A percentile compares a stretch with the other conserved stretches of the same genome.
Evolutionary conservation across 35 echinoderm and acorn worm genomes (phyloP).

Genomic region (Heliocidaris erythrogramma): DNA sequence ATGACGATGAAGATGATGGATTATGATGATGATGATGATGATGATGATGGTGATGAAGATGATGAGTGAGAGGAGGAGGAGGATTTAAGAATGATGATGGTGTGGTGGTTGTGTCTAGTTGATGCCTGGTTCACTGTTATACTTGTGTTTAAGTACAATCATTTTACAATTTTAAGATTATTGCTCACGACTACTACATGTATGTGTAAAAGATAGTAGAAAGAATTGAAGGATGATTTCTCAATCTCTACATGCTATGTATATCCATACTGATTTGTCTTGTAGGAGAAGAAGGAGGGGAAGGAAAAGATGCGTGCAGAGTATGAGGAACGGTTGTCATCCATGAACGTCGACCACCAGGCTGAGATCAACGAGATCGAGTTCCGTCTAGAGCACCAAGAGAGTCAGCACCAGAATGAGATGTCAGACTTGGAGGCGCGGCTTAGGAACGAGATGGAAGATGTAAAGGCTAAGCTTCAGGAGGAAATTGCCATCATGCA

Average conservation of each 20-base stretch:
- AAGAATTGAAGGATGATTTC: not conserved
- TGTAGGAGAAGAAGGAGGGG: slow-evolving; percentile 63
- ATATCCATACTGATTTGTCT: not conserved
- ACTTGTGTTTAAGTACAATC: too few relatives aligned
- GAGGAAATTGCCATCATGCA: slow-evolving; percentile 21
- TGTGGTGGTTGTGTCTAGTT: too few relatives aligned
- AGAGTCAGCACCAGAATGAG: slow-evolving; percentile 89
- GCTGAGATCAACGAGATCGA: slow-evolving; percentile 89
- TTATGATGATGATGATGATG: not conserved
- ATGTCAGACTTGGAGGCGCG: slow-evolving; percentile 76
- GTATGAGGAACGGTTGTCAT: slow-evolving; percentile 61
- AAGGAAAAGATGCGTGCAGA: slow-evolving; percentile 44
- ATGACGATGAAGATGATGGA: not conserved
- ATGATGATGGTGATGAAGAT: too few relatives aligned
- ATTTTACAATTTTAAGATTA: too few relatives aligned
- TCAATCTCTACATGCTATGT: not conserved
- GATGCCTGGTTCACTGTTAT: too few relatives aligned
- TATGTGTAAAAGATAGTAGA: too few relatives aligned
- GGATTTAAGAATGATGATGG: too few relatives aligned
- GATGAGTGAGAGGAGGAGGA: too few relatives aligned
- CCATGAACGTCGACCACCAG: slow-evolving; percentile 73
- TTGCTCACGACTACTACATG: too few relatives aligned
- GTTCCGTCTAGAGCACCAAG: slow-evolving; percentile 91
- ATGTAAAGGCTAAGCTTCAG: slow-evolving; percentile 47
- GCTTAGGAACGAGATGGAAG: slow-evolving; percentile 66